Evolutionary conservation across 2,888 invertebrate genomes (phyloP), one percentile per base, ranked within the genome.

Genomic region (Orchestes rusci): DNA sequence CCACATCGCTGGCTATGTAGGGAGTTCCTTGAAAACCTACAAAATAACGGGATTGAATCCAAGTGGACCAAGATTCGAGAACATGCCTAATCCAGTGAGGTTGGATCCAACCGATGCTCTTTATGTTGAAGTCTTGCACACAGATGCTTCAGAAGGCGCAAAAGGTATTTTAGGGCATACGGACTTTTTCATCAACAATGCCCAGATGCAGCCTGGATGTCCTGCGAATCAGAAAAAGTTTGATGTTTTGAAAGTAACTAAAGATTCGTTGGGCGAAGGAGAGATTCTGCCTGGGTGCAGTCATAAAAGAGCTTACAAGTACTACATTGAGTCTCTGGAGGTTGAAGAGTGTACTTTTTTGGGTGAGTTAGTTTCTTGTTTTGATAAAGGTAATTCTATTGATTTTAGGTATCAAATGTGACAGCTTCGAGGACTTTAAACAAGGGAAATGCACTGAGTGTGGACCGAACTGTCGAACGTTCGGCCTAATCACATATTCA

Each of bases 41-140:
- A 60, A 64, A 52, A 70, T 69, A 29, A 66, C 66, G 48, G 77
- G 73, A n/a, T 62, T 79, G 48, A 78, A 79, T 62, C 78, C 79
- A 2, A 77, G 75, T 27, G 74, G 75, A 35, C 74, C 75, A 2
- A 70, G 68, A 56, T 79, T 76, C 59, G 70, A 71, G 49, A 64
- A 68, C 39, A 73, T 74, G 65, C 72, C 73, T n/a, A 53, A 60
- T 2, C 55, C 61, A 15, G 74, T 76, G 1, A 68, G 74, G 31
- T 62, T 79, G 8, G 74, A 77, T 57, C 65, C 68, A 2, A 58
- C 63, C 7, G 75, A 76, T 57, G 78, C 78, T 0, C 56, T 58
- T 39, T 76, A 74, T 54, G 77, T 79, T 1, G 78, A 79, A 61
- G 70, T 74, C 33, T 69, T 79, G 19, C 77, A 79, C 57, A 75